phyloP scores from a whole-genome alignment of 37 sponge, comb jelly and placozoan genomes.

The Ephydatia muelleri region DNA sequence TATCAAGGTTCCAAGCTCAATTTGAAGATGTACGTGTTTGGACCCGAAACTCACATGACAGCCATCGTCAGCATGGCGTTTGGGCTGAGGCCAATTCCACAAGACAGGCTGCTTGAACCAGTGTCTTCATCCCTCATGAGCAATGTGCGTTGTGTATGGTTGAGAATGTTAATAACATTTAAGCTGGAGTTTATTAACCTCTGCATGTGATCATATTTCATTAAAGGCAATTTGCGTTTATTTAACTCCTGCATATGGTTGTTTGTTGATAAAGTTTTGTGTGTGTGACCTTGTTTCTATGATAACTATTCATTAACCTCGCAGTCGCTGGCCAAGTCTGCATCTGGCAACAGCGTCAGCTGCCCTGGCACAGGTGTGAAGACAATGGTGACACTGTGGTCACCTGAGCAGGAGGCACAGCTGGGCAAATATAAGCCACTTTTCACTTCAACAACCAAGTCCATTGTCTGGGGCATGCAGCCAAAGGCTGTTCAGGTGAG shows the following conservation, averaged over 20 bases:
- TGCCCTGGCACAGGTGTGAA: not conserved
- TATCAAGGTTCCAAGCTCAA: constrained; percentile 68
- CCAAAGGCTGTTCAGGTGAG: constrained; percentile 86
- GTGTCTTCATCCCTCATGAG: too few species aligned
- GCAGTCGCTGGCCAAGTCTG: too few species aligned
- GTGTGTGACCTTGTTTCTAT: too few species aligned
- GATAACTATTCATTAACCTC: too few species aligned
- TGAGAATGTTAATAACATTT: too few species aligned
- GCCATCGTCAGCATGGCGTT: constrained; percentile 93
- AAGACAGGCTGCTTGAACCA: not conserved
- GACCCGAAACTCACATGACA: constrained; percentile 98
- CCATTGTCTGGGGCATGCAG: constrained; percentile 95
- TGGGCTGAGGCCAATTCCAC: constrained; percentile 54
- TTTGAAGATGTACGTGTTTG: constrained; percentile 89
- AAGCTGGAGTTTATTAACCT: too few species aligned
- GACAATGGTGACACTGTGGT: constrained; percentile 52
- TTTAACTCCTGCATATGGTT: too few species aligned
- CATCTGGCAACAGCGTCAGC: too few species aligned
- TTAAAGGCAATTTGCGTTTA: too few species aligned
- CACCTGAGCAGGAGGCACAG: constrained; percentile 41
- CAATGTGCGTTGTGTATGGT: too few species aligned
- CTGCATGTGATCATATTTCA: too few species aligned
- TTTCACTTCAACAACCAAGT: constrained; percentile 67
- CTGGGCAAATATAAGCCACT: constrained; percentile 22
- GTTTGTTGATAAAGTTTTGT: too few species aligned